Evolutionary conservation across 2,113 vertebrate genomes (phyloP).

Genomic region (Microcebus tavaratra): DNA sequence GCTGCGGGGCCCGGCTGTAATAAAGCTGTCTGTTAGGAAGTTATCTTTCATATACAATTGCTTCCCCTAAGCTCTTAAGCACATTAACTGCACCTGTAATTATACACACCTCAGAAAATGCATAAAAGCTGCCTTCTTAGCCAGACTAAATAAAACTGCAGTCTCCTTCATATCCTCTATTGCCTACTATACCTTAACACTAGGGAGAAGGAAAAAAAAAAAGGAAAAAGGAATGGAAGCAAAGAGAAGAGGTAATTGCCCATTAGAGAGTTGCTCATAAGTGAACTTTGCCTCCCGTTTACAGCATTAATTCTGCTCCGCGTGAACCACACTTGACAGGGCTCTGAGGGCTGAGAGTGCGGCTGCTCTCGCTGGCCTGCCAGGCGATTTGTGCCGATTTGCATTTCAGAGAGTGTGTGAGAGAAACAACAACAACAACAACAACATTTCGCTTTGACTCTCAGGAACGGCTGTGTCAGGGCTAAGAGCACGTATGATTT

Average conservation of each 20-base stretch:
- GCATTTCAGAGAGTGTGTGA: slow-evolving; percentile 48
- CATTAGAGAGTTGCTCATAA: slow-evolving; percentile 77
- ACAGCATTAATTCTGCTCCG: slow-evolving; percentile 80
- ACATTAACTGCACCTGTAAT: slow-evolving; percentile 84
- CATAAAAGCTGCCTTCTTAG: slow-evolving; percentile 79
- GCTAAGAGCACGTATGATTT: accelerated
- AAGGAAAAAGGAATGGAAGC: neutral
- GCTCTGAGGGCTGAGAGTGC: slow-evolving; percentile 54
- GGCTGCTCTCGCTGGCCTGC: slow-evolving; percentile 42
- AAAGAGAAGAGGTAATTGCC: slow-evolving; percentile 79
- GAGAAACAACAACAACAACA: neutral
- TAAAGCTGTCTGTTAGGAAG: slow-evolving; percentile 81
- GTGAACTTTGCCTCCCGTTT: slow-evolving; percentile 76
- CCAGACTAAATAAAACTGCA: slow-evolving; percentile 73
- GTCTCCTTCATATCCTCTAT: slow-evolving; percentile 72
- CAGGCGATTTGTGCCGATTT: slow-evolving; percentile 72
- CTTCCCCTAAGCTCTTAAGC: slow-evolving; percentile 83
- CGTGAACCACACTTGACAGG: slow-evolving; percentile 79
- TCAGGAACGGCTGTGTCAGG: neutral
- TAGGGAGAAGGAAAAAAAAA: neutral
- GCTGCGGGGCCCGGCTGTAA: slow-evolving; percentile 60
- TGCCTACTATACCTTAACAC: slow-evolving; percentile 67
- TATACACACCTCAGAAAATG: slow-evolving; percentile 80
- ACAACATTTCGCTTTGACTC: neutral
- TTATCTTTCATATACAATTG: slow-evolving; percentile 82